Evolutionary conservation across 2,113 vertebrate genomes (phyloP).

Genomic region (Podarcis raffonei): DNA sequence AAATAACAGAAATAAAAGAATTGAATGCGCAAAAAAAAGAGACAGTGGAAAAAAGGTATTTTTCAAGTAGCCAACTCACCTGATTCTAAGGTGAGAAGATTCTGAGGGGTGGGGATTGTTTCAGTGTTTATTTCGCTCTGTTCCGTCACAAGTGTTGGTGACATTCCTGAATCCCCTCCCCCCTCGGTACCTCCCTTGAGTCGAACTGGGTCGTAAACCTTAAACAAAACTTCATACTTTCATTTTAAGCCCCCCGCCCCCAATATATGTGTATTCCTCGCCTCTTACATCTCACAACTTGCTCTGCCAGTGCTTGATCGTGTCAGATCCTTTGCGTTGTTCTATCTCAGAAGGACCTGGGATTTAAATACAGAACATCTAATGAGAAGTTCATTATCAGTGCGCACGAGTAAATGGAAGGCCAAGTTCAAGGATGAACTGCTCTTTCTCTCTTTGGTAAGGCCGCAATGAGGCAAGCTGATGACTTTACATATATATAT

Average conservation of each 20-base stretch:
- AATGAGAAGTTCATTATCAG: background rate
- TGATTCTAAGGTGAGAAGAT: fast-evolving
- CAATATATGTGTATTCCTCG: background rate
- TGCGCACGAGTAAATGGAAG: background rate
- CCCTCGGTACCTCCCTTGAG: background rate
- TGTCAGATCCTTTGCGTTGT: fast-evolving
- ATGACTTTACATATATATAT: too few species aligned
- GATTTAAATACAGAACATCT: background rate
- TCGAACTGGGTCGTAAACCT: background rate
- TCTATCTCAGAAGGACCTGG: too few species aligned
- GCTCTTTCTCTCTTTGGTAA: background rate
- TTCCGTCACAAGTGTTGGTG: background rate
- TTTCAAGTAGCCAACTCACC: fast-evolving
- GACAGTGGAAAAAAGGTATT: background rate
- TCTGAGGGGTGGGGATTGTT: background rate
- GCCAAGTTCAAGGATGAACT: background rate
- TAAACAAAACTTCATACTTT: background rate
- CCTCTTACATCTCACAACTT: fast-evolving
- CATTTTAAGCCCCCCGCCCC: background rate
- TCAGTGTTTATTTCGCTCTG: slow-evolving; percentile 7
- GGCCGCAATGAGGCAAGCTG: background rate
- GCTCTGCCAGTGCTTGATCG: fast-evolving
- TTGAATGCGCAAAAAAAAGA: background rate
- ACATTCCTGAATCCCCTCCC: background rate
- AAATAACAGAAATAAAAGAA: background rate